Conservation (phyloP, 2,888 invertebrate species). For the Amitus sp. region DNA sequence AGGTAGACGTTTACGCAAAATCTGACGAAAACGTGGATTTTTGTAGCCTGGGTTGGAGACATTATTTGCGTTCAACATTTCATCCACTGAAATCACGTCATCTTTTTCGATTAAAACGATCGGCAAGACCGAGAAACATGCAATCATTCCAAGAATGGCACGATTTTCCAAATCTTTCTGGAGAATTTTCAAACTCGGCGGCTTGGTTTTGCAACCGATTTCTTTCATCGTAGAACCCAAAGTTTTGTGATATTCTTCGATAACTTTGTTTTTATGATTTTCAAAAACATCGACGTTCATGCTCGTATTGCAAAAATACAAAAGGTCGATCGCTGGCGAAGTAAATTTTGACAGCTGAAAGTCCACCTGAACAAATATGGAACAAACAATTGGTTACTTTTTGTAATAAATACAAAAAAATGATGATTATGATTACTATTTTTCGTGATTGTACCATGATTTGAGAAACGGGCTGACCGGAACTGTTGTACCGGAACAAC, state of each 20-base stretch:
- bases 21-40: conserved; percentile 42
- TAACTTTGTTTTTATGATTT: conserved; percentile 39
- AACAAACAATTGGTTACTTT: too few relatives aligned
- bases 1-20: conserved; percentile 47
- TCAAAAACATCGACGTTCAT: conserved; percentile 39
- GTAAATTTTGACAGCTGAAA: conserved; percentile 65
- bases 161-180: conserved; percentile 39
- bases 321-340: conserved; percentile 66
- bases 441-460: too few relatives aligned
- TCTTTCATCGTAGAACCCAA: conserved; percentile 47
- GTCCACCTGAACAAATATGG: conserved; percentile 64
- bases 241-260: conserved; percentile 47
- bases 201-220: conserved; percentile 47
- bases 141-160: conserved; percentile 43
- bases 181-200: conserved; percentile 47
- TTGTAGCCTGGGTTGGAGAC: conserved; percentile 5
- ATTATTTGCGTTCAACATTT: conserved; percentile 44
- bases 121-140: conserved; percentile 48
- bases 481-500: too few relatives aligned
- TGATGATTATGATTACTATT: too few relatives aligned
- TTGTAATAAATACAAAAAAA: too few relatives aligned
- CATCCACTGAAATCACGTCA: conserved; percentile 46
- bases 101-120: conserved; percentile 47
- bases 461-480: too few relatives aligned
- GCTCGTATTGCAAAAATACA: conserved; percentile 66